Percentiles rank a stretch among this genome's conserved stretches.
These are phyloP conservation scores for Elephantulus edwardii DNA, from an alignment of 2,113 vertebrate species.

Conservation along the genomic window DNA sequence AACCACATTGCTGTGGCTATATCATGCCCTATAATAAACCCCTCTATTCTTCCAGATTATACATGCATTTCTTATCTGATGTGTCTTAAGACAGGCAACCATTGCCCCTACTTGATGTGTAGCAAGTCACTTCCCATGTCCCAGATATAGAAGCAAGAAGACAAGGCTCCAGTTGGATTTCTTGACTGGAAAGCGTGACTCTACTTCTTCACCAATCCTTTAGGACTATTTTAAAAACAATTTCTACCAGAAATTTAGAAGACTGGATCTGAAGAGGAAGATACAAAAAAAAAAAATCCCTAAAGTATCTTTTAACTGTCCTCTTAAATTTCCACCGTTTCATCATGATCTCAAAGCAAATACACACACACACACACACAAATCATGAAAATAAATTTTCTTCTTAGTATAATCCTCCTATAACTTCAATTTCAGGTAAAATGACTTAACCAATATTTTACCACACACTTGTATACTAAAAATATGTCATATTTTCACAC, in stretches of 20 bases:
- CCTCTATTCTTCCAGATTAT: background rate
- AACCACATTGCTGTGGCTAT: background rate
- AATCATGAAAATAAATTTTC: background rate
- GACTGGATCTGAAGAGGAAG: background rate
- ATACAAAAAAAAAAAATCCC: background rate
- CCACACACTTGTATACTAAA: background rate
- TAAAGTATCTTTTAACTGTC: background rate
- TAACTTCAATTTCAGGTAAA: background rate
- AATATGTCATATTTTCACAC: background rate
- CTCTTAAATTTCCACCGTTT: background rate
- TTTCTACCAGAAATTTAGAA: background rate
- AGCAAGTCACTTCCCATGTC: background rate
- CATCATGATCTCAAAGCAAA: background rate
- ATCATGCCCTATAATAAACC: constrained; percentile 5
- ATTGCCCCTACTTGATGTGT: background rate
- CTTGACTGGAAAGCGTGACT: background rate
- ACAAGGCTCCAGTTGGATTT: background rate
- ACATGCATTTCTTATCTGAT: background rate
- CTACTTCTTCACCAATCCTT: background rate
- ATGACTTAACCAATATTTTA: background rate
- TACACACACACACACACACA: background rate
- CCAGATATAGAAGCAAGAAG: background rate
- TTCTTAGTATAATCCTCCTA: background rate
- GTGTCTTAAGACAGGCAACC: constrained; percentile 18
- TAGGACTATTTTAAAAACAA: background rate